These are phyloP conservation scores for Catostylus mosaicus DNA, from an alignment of 30 jellyfish, hydroid and myxozoan genomes.

Conservation along the genomic window DNA sequence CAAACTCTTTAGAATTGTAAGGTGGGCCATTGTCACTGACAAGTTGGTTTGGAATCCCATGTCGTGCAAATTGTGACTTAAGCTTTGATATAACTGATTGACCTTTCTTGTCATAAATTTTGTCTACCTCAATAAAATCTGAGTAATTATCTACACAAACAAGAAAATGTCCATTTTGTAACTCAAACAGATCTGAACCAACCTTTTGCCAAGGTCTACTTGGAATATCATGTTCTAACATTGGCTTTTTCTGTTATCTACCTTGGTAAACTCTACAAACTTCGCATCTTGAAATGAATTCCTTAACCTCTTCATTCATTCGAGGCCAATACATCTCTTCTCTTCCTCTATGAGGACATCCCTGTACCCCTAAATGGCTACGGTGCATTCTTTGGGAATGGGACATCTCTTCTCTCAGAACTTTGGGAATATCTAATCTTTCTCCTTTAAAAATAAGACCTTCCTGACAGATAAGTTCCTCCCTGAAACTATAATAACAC, in stretches of 20 bases:
- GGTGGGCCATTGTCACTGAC: conserved; percentile 55
- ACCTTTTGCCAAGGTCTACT: conserved; percentile 52
- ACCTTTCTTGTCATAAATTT: conserved; percentile 22
- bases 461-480: conserved; percentile 21
- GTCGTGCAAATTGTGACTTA: conserved; percentile 26
- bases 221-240: conserved; percentile 35
- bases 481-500: conserved; percentile 31
- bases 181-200: conserved; percentile 45
- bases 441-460: conserved; percentile 59
- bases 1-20: conserved; percentile 33
- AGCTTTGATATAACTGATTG: conserved; percentile 12
- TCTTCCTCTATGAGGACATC: conserved; percentile 36
- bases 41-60: conserved; percentile 44
- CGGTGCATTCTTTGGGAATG: conserved; percentile 27
- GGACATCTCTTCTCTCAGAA: conserved; percentile 19
- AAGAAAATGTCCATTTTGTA: conserved; percentile 9
- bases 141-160: conserved; percentile 34
- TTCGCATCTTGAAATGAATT: conserved; percentile 38
- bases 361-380: conserved; percentile 33
- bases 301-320: conserved; percentile 38
- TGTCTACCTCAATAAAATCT: conserved; percentile 31
- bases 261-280: conserved; percentile 18
- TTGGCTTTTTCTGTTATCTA: conserved; percentile 23
- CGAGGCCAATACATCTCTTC: conserved; percentile 54
- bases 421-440: conserved; percentile 52